These are phyloP conservation scores for Salarias fasciatus DNA, from an alignment of 2,797 vertebrate genomes.

Conservation along the genomic window DNA sequence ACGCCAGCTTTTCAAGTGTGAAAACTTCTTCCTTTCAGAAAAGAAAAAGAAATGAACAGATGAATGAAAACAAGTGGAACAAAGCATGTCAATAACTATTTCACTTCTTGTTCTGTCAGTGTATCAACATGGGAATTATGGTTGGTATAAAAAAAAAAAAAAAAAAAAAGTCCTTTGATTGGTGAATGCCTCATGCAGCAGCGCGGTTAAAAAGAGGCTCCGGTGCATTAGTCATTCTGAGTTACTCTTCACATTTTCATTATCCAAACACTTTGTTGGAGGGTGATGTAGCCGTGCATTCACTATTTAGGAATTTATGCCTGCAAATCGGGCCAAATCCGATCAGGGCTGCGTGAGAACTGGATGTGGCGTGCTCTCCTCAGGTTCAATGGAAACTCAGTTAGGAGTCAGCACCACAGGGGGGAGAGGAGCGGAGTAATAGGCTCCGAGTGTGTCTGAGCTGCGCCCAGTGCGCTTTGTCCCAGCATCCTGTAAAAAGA, in stretches of 20 bases:
- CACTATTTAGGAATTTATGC: conserved; percentile 18
- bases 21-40: too few relatives aligned
- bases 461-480: conserved; percentile 35
- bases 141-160: too few relatives aligned
- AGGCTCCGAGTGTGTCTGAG: conserved; percentile 62
- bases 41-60: too few relatives aligned
- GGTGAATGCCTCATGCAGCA: background rate
- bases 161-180: background rate
- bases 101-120: background rate
- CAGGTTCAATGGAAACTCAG: conserved; percentile 72
- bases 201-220: conserved; percentile 2
- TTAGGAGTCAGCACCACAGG: conserved; percentile 47
- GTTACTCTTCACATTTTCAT: conserved; percentile 2
- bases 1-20: too few relatives aligned
- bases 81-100: background rate
- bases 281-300: background rate
- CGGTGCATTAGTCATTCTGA: background rate
- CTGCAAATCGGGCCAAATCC: conserved; percentile 27
- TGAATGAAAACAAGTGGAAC: background rate
- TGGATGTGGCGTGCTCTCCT: conserved; percentile 25
- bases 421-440: conserved; percentile 58
- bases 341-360: conserved; percentile 39
- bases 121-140: too few relatives aligned
- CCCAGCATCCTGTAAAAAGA: conserved; percentile 57
- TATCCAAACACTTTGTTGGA: background rate